These are phyloP conservation scores for Cuniculus paca DNA, from an alignment of 2,797 vertebrate genomes.

Conservation along the genomic window DNA sequence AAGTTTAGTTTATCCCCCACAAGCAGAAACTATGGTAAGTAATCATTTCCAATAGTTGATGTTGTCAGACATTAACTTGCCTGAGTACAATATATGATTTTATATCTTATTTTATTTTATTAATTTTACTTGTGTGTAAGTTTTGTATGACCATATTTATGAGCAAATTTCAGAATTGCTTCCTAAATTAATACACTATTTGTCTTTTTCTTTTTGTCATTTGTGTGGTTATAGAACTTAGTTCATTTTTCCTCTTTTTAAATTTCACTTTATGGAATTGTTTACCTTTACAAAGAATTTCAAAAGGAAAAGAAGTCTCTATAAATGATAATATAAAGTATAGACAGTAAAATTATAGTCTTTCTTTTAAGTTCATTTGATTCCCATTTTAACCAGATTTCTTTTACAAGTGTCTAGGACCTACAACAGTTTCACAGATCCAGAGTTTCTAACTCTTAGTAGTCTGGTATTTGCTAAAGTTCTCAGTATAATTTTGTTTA, in stretches of 20 bases:
- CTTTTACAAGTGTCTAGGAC: not conserved
- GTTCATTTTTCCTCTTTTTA: not conserved
- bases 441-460: not conserved
- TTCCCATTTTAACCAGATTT: not conserved
- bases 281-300: constrained; percentile 29
- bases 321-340: not conserved
- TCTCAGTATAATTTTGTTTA: constrained; percentile 71
- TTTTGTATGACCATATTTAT: not conserved
- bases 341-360: not conserved
- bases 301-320: not conserved
- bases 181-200: not conserved
- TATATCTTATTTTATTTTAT: not conserved
- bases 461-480: constrained; percentile 61
- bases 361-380: constrained; percentile 14
- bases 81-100: not conserved
- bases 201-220: not conserved
- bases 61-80: not conserved
- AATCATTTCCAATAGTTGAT: not conserved
- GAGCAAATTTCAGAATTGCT: not conserved
- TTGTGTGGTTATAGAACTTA: not conserved
- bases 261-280: not conserved
- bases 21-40: not conserved
- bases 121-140: not conserved
- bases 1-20: not conserved
- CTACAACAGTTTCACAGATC: constrained; percentile 22